Percentiles rank a stretch among this genome's conserved stretches.
Conservation (phyloP, 2,888 invertebrate species). For the Lepidonotus clava region DNA sequence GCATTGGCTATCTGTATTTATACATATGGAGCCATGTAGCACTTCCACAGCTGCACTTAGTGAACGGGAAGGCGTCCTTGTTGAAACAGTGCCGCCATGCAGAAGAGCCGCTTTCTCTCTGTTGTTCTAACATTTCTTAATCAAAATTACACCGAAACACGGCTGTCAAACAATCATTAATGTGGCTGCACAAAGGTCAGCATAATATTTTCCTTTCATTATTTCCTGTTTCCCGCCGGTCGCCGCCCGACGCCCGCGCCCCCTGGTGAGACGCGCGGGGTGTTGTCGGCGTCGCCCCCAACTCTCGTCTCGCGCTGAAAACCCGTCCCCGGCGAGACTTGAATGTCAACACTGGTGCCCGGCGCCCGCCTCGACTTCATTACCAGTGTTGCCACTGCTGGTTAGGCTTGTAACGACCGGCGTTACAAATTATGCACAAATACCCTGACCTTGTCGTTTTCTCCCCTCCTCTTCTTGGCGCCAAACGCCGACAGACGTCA, state of each 20-base stretch:
- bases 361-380: conserved; percentile 41
- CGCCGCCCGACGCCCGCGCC: not conserved
- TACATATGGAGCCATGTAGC: conserved; percentile 42
- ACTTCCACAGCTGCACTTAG: not conserved
- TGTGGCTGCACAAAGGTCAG: conserved; percentile 44
- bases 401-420: conserved; percentile 38
- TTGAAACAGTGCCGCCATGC: conserved; percentile 44
- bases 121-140: conserved; percentile 51
- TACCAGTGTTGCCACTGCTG: conserved; percentile 28
- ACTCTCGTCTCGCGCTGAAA: conserved; percentile 37
- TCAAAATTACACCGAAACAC: conserved; percentile 52
- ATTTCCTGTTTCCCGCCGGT: conserved; percentile 37
- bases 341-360: conserved; percentile 43
- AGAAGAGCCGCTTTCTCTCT: conserved; percentile 14
- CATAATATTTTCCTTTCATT: conserved; percentile 54
- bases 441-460: not conserved
- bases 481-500: not conserved
- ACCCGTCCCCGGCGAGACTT: conserved; percentile 48
- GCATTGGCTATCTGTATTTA: conserved; percentile 47
- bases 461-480: not conserved
- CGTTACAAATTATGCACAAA: conserved; percentile 38
- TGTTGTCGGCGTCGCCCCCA: conserved; percentile 44
- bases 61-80: conserved; percentile 20
- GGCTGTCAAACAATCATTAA: conserved; percentile 51
- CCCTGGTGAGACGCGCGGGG: conserved; percentile 1